Base-by-base conservation (phyloP, 1,140 invertebrate species). In the Drosophila asahinai region DNA sequence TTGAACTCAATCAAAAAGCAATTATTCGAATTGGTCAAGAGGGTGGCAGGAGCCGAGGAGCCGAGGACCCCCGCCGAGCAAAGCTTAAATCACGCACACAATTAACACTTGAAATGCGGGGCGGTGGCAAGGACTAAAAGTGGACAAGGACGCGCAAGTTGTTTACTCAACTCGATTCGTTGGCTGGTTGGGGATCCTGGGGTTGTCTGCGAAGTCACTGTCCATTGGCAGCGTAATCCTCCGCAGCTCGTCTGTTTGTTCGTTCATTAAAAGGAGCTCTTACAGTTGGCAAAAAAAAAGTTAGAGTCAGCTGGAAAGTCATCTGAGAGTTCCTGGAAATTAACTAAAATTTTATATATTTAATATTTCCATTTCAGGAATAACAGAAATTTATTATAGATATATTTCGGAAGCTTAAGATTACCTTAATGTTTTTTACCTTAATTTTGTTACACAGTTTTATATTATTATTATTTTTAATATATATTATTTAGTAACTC, bases 1-100 rank as follows among this genome's bases (percentile, higher is more conserved):
- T 75, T 76, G 60, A 90, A 90, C 86, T 82, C 86, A 90, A 90
- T 90, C 82, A 90, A 90, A 90, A 90, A 90, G 86, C 81, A 90
- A 90, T 90, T 90, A 90, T 86, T 86, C 71, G 54, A 80, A 67
- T 38, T 57, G 64, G 55, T 33, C 67, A 73, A 63, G 48, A 48
- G 78, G 66, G 36, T 25, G 47, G 38, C 61, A 22, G 43, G 60
- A 43, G 47, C 22, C 33, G 62, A 9, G 45, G 59, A 27, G 0
- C 22, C 22, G 22, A 25, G 22, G 22, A 25, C 22, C 22, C 63
- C 55, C 59, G 33, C 42, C 54, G n/a, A 48, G 25, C 33, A 63
- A 76, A 70, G 78, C 86, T 89, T 89, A 90, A 89, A 90, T 89
- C 86, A 90, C 86, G 86, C 81, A 86, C 81, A 86, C 86, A 90